Percentiles rank a stretch among this genome's conserved stretches.
Evolutionary conservation across 1,140 invertebrate genomes (phyloP).

Genomic region (Hyles vespertilio): DNA sequence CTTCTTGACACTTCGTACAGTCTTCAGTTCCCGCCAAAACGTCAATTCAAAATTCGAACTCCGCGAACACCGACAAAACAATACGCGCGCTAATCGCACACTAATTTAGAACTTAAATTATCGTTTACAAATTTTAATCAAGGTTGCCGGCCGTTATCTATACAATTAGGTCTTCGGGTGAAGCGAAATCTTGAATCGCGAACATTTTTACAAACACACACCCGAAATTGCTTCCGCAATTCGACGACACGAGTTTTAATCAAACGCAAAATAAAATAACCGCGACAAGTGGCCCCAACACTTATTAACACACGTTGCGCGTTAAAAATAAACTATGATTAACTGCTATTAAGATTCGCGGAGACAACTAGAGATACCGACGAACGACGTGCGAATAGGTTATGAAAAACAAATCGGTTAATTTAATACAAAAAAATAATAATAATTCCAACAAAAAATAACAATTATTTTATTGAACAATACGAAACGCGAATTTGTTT

Average conservation of each 20-base stretch:
- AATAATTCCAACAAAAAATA: constrained; percentile 22
- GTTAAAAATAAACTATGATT: constrained; percentile 75
- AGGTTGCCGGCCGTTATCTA: constrained; percentile 31
- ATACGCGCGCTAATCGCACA: constrained; percentile 21
- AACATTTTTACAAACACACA: constrained; percentile 34
- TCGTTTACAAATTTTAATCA: constrained; percentile 14
- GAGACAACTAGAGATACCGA: constrained; percentile 53
- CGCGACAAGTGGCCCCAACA: constrained; percentile 57
- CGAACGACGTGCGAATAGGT: constrained; percentile 42
- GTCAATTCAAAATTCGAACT: constrained; percentile 25
- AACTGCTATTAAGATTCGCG: constrained; percentile 71
- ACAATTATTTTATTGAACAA: constrained; percentile 22
- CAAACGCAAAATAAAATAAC: constrained; percentile 62
- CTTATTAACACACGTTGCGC: constrained; percentile 72
- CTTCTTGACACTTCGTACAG: constrained; percentile 38
- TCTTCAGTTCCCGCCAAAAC: constrained; percentile 49
- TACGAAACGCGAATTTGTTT: constrained; percentile 65
- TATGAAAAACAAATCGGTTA: constrained; percentile 15
- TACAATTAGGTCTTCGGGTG: constrained; percentile 30
- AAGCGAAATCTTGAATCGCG: constrained; percentile 36
- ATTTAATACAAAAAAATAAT: constrained; percentile 37
- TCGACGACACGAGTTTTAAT: constrained; percentile 40
- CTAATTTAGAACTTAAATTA: constrained; percentile 23
- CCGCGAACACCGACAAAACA: constrained; percentile 13
- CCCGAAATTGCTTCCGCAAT: constrained; percentile 56